phyloP scores from a whole-genome alignment of 2,113 vertebrate genomes.

The Poeciliopsis prolifica region DNA sequence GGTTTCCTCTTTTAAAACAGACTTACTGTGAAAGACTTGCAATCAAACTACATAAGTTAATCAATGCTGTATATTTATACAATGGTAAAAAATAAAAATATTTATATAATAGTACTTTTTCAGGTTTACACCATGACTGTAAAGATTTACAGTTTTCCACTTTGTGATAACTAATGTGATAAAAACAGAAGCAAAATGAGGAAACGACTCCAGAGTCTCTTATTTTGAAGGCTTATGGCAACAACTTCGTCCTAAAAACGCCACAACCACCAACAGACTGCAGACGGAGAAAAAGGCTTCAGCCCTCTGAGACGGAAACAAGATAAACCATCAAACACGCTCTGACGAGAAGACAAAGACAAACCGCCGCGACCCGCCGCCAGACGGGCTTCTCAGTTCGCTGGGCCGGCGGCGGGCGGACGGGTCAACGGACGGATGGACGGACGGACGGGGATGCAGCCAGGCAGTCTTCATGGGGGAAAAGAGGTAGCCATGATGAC shows the following conservation, averaged over 20 bases:
- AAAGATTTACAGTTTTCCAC: slow-evolving; percentile 82
- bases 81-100: slow-evolving; percentile 84
- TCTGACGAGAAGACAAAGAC: slow-evolving; percentile 74
- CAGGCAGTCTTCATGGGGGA: slow-evolving; percentile 17
- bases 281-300: slow-evolving; percentile 70
- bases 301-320: slow-evolving; percentile 69
- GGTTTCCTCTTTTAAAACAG: slow-evolving; percentile 45
- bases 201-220: slow-evolving; percentile 69
- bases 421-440: background rate
- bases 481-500: slow-evolving; percentile 68
- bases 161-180: slow-evolving; percentile 83
- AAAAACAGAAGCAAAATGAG: slow-evolving; percentile 72
- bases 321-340: slow-evolving; percentile 79
- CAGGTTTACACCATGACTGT: slow-evolving; percentile 81
- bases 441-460: slow-evolving; percentile 5
- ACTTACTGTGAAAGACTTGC: slow-evolving; percentile 67
- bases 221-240: slow-evolving; percentile 80
- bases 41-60: slow-evolving; percentile 84
- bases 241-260: slow-evolving; percentile 79
- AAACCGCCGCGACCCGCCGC: slow-evolving; percentile 60
- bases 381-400: slow-evolving; percentile 56
- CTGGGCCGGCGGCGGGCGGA: slow-evolving; percentile 45
- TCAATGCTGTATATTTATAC: slow-evolving; percentile 82
- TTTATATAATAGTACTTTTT: slow-evolving; percentile 78
- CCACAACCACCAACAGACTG: slow-evolving; percentile 69